Conservation (phyloP, 2,888 invertebrate genomes). For the Anthophora plumipes region DNA sequence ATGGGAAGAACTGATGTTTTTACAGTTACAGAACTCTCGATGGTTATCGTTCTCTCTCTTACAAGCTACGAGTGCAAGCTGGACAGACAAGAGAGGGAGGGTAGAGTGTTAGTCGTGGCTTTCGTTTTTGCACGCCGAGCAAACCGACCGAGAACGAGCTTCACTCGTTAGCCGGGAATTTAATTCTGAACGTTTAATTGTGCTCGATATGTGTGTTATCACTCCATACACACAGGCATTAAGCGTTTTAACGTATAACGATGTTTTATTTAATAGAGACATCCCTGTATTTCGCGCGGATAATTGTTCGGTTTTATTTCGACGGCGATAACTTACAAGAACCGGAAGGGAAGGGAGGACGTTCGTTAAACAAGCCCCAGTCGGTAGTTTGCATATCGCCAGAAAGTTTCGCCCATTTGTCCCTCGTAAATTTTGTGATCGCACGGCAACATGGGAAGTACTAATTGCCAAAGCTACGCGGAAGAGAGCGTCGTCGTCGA, state of each 20-base stretch:
- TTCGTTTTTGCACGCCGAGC: not conserved
- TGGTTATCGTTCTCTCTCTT: not conserved
- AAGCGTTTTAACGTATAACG: not conserved
- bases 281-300: too few species aligned
- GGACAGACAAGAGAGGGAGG: too few species aligned
- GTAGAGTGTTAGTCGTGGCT: not conserved
- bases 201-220: not conserved
- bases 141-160: not conserved
- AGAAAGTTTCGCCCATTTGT: constrained; percentile 14
- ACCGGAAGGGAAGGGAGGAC: too few species aligned
- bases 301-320: not conserved
- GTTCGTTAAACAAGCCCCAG: not conserved
- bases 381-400: constrained; percentile 10
- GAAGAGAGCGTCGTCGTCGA: not conserved
- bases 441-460: not conserved
- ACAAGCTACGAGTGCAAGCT: too few species aligned
- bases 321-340: not conserved
- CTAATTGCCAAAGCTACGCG: constrained; percentile 16
- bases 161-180: not conserved
- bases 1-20: constrained; percentile 22
- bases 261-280: not conserved
- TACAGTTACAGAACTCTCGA: not conserved
- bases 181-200: not conserved
- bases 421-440: constrained; percentile 16
- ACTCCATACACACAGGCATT: not conserved